phyloP scores from a whole-genome alignment of 1,140 invertebrate species.

The Halotydeus destructor region DNA sequence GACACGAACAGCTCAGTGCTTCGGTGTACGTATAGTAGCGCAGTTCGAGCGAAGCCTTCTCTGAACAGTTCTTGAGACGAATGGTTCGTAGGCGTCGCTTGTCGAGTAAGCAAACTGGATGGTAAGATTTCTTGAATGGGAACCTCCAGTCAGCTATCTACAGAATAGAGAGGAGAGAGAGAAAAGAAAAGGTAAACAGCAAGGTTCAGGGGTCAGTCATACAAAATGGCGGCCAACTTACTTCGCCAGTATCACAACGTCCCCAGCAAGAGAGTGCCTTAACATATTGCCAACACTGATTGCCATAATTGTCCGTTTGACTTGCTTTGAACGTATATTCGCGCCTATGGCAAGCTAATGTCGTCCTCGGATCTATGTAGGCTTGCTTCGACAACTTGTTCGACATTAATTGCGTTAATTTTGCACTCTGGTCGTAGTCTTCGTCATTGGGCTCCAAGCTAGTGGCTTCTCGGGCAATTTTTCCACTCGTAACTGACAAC shows the following conservation, averaged over 20 bases:
- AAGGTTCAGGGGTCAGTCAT: neutral
- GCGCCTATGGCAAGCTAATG: slow-evolving; percentile 29
- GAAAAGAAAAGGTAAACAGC: slow-evolving; percentile 4
- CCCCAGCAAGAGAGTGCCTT: slow-evolving; percentile 57
- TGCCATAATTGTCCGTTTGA: slow-evolving; percentile 33
- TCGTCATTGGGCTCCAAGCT: no score
- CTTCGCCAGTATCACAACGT: slow-evolving; percentile 56
- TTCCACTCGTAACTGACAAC: no score
- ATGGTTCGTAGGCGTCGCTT: slow-evolving; percentile 31
- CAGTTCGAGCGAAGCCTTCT: slow-evolving; percentile 32
- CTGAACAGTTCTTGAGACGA: slow-evolving; percentile 38
- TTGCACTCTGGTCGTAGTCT: no score
- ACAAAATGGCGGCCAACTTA: slow-evolving; percentile 17
- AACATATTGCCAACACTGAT: slow-evolving; percentile 44
- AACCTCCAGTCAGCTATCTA: slow-evolving; percentile 63
- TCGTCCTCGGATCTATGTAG: neutral
- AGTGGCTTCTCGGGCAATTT: no score
- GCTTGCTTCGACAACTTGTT: no score
- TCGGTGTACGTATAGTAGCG: slow-evolving; percentile 36
- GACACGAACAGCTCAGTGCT: slow-evolving; percentile 36
- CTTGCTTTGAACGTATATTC: slow-evolving; percentile 26
- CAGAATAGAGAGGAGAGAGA: slow-evolving; percentile 14
- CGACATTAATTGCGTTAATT: no score
- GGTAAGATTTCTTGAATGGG: slow-evolving; percentile 55
- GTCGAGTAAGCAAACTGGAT: slow-evolving; percentile 60